A percentile compares a stretch with the other conserved stretches of the same genome.
phyloP scores from a whole-genome alignment of 2,113 vertebrate species.

The Anseranas semipalmata region DNA sequence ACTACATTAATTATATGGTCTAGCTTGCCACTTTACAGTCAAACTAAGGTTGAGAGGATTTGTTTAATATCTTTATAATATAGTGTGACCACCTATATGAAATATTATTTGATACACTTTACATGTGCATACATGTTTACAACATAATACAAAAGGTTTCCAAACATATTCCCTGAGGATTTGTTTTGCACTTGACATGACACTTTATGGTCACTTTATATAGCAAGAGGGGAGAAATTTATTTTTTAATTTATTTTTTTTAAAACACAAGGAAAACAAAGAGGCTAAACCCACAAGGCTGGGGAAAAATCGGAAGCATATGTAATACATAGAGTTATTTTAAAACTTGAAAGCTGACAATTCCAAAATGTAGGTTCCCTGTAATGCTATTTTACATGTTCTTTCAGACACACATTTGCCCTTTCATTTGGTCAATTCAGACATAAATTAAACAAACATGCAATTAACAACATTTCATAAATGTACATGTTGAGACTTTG shows the following conservation, averaged over 20 bases:
- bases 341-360: not conserved
- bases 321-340: not conserved
- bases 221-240: not conserved
- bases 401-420: not conserved
- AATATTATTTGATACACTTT: not conserved
- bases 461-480: not conserved
- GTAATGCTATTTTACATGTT: not conserved
- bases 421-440: not conserved
- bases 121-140: not conserved
- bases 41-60: not conserved
- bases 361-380: not conserved
- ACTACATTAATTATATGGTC: not conserved
- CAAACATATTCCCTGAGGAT: not conserved
- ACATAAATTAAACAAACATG: not conserved
- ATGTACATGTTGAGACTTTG: fast-evolving
- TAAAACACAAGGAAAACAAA: not conserved
- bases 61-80: not conserved
- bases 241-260: not conserved
- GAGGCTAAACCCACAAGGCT: not conserved
- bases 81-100: not conserved
- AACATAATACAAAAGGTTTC: not conserved
- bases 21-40: not conserved
- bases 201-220: not conserved
- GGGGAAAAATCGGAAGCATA: not conserved
- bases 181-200: not conserved